Base-by-base conservation (phyloP, 2,888 invertebrate species). In the Andrena haemorrhoa region DNA sequence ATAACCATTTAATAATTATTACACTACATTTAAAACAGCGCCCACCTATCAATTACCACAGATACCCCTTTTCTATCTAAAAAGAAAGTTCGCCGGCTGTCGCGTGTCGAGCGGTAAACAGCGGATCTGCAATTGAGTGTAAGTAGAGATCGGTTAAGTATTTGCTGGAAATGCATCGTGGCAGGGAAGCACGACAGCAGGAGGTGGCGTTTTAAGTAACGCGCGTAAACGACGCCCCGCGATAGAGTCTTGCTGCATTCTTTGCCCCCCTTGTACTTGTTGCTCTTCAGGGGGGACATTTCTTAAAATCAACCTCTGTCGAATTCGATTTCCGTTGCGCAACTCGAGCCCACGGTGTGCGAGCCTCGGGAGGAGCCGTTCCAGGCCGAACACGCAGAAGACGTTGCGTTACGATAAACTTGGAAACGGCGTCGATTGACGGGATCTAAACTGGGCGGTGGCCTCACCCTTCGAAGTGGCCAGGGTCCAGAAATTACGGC, bases 381-480 rank as follows among this genome's bases (percentile, higher is more conserved):
- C 83, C 87, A 88, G 84, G 31, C 56, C 26, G 35, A 71, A 51
- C 84, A 74, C 68, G 73, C 64, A 41, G 71, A 78, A 75, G 71
- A 65, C 64, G 79, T 79, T 64, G 58, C 56, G 74, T 84, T 80
- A 82, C 84, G 83, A 83, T 88, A 88, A 88, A 88, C 74, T 89
- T 87, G 88, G 88, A 88, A 87, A 85, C 76, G 75, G 86, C 77
- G 87, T 84, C 86, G 91, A 93, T 92, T 92, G 91, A 93, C 88
- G 88, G 89, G 90, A 91, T 92, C 92, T 93, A 93, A 93, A 91
- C 90, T 89, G 87, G 88, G 89, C 90, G 90, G 87, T 93, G 92
- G 89, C 88, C 87, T 93, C 90, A 86, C 78, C 85, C 87, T 90
- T 89, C 88, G 84, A 89, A 89, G 90, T 93, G 93, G 93, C 93